These are phyloP conservation scores for Seira ritae DNA, from an alignment of 2,888 invertebrate species.

Conservation along the genomic window DNA sequence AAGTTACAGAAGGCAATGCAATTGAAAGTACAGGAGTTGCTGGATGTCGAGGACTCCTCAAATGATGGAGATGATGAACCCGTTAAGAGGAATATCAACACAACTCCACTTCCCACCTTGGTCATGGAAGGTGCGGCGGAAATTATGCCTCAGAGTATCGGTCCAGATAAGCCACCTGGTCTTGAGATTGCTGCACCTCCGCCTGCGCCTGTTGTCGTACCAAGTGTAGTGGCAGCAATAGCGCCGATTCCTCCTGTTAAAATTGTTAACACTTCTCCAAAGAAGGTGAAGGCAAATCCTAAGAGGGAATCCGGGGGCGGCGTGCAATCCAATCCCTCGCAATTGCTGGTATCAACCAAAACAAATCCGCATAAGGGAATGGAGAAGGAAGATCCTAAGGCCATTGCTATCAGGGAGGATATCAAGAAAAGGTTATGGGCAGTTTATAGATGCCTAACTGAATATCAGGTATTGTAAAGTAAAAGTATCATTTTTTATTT, in stretches of 20 bases:
- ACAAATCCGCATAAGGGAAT: conserved; percentile 50
- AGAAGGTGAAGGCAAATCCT: conserved; percentile 29
- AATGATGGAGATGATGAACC: conserved; percentile 44
- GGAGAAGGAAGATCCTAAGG: conserved; percentile 78
- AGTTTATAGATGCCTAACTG: conserved; percentile 79
- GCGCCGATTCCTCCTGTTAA: too few relatives aligned
- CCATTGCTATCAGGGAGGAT: conserved; percentile 55
- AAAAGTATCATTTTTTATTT: too few relatives aligned
- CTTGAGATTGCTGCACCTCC: conserved; percentile 49
- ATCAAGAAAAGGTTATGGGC: conserved; percentile 86
- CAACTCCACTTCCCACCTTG: conserved; percentile 62
- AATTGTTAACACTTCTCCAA: conserved; percentile 26
- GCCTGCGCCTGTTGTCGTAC: too few relatives aligned
- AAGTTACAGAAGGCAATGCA: conserved; percentile 90
- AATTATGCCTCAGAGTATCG: conserved; percentile 38
- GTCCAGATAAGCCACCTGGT: conserved; percentile 51
- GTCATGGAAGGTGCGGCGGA: conserved; percentile 52
- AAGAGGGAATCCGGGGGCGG: conserved; percentile 37
- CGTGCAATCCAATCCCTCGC: background rate
- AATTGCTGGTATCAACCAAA: conserved; percentile 41
- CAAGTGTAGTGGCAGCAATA: too few relatives aligned
- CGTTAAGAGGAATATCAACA: conserved; percentile 48
- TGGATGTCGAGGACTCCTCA: conserved; percentile 80
- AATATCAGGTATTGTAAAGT: conserved; percentile 83
- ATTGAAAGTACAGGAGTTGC: conserved; percentile 85